These are phyloP conservation scores for Hydriomena furcata DNA, from an alignment of 2,888 invertebrate genomes.

Conservation along the genomic window DNA sequence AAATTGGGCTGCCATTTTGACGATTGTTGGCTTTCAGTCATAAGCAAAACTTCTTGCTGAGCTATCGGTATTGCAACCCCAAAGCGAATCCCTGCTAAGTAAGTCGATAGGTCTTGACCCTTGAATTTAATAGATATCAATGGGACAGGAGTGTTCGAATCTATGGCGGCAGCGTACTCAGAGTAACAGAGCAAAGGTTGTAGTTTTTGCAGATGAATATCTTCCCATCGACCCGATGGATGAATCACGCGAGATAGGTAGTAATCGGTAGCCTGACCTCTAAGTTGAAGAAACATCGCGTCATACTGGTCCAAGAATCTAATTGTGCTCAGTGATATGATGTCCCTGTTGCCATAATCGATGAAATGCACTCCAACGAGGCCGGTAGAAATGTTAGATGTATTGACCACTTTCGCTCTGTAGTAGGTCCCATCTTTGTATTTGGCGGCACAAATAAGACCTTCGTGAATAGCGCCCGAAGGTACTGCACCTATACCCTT, in stretches of 20 bases:
- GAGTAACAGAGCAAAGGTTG: constrained; percentile 71
- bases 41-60: constrained; percentile 72
- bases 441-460: constrained; percentile 86
- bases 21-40: constrained; percentile 45
- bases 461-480: constrained; percentile 75
- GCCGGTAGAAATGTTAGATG: constrained; percentile 72
- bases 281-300: constrained; percentile 74
- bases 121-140: constrained; percentile 76
- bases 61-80: constrained; percentile 70
- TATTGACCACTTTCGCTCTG: constrained; percentile 84
- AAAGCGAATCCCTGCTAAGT: constrained; percentile 69
- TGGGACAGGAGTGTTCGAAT: constrained; percentile 65
- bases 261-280: constrained; percentile 84
- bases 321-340: constrained; percentile 83
- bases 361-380: constrained; percentile 86
- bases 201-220: constrained; percentile 64
- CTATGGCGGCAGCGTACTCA: constrained; percentile 64
- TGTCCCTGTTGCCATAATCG: constrained; percentile 86
- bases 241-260: constrained; percentile 83
- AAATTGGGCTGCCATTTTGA: constrained; percentile 60
- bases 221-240: constrained; percentile 80
- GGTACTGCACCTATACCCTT: constrained; percentile 73
- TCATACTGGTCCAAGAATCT: constrained; percentile 81
- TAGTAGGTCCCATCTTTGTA: constrained; percentile 87
- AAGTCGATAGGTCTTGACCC: constrained; percentile 74